Conservation (phyloP, 2,113 vertebrate genomes). For the Phocoena phocoena region DNA sequence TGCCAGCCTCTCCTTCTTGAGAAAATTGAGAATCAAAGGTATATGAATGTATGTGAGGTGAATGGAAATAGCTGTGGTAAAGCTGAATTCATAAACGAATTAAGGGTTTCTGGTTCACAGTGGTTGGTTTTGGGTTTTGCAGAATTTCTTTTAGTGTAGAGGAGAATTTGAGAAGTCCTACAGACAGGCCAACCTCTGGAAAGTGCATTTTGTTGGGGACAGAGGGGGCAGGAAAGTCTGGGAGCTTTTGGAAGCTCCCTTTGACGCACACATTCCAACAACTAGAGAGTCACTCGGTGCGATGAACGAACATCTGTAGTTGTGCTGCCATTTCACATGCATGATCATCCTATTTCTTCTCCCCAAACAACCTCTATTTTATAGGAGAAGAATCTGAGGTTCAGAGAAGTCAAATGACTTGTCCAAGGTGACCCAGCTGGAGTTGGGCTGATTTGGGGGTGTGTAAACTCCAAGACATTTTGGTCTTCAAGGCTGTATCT, state of each 20-base stretch:
- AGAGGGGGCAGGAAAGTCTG: not conserved
- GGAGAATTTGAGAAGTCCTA: not conserved
- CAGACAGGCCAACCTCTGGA: not conserved
- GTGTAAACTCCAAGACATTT: not conserved
- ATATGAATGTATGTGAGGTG: rapidly evolving
- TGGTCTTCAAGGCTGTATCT: not conserved
- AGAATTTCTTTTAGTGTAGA: not conserved
- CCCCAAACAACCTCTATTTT: not conserved
- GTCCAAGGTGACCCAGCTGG: not conserved
- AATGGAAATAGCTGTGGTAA: not conserved
- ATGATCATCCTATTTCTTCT: not conserved
- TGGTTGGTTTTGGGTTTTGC: not conserved
- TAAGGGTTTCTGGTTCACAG: not conserved
- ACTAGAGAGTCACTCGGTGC: not conserved
- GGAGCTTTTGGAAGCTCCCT: not conserved
- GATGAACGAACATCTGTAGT: not conserved
- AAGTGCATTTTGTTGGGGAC: not conserved
- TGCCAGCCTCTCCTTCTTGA: not conserved
- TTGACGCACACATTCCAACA: not conserved
- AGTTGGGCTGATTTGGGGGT: not conserved
- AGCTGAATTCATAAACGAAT: not conserved
- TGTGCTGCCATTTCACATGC: rapidly evolving
- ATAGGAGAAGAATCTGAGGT: not conserved
- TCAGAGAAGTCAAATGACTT: not conserved
- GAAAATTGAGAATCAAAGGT: not conserved